Base-by-base conservation (phyloP, 1,140 invertebrate species). In the Lepidurus apus region DNA sequence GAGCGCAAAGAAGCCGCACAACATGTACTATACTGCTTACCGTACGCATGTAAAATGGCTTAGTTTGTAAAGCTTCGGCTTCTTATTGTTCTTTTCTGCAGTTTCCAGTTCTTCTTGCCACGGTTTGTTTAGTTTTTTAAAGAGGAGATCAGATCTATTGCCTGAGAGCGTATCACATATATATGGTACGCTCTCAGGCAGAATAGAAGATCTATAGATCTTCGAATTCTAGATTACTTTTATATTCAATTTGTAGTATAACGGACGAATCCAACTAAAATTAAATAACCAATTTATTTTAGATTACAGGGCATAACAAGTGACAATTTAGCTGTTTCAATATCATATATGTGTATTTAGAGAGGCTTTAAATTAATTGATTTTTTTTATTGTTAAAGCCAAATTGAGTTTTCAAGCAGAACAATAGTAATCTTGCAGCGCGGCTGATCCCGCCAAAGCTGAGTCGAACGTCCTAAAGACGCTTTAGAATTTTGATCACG, bases 131-230 rank as follows among this genome's bases (percentile, higher is more conserved):
- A 91, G 83, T 74, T 84, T 85, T 82, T 90, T 86, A n/a, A 89
- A 89, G 21, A 91, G 85, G 78, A 84, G 84, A 80, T 89, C 86
- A n/a, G 89, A 90, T 13, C 86, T 83, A 81, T 90, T 89, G 77
- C 81, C 83, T 10, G 80, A 78, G 3, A 81, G 17, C 43, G 76
- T 76, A 11, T 78, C 47, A n/a, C n/a, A n/a, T n/a, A n/a, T n/a
- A n/a, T n/a, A n/a, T n/a, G n/a, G n/a, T n/a, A n/a, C n/a, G n/a
- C n/a, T n/a, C n/a, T n/a, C n/a, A n/a, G n/a, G n/a, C n/a, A n/a
- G n/a, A n/a, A n/a, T n/a, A n/a, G n/a, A n/a, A n/a, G n/a, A n/a
- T n/a, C n/a, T 85, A 83, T 7, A 86, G 77, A 81, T 86, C 82
- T 80, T 84, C 83, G 6, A 82, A 43, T 73, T 85, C 82, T 42